These are phyloP conservation scores for Pyrrhia umbra DNA, from an alignment of 2,888 invertebrate genomes.

Conservation along the genomic window DNA sequence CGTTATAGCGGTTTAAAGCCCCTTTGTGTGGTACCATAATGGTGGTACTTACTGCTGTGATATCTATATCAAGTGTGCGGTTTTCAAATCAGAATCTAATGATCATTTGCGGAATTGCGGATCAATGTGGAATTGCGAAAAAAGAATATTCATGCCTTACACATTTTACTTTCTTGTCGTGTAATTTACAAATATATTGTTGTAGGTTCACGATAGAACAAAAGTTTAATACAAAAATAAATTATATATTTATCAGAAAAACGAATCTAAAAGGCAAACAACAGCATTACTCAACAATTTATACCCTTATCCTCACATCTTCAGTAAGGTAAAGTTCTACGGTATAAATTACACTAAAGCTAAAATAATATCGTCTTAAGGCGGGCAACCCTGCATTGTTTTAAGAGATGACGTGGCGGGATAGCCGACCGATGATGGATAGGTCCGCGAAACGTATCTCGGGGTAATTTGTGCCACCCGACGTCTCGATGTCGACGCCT, in stretches of 20 bases:
- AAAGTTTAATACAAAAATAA: not conserved
- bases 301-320: slow-evolving; percentile 6
- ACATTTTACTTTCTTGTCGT: no score
- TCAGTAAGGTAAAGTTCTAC: not conserved
- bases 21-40: slow-evolving; percentile 35
- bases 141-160: no score
- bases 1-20: slow-evolving; percentile 54
- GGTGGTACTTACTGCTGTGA: slow-evolving; percentile 39
- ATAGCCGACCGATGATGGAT: slow-evolving; percentile 67
- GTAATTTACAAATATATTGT: no score
- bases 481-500: slow-evolving; percentile 58
- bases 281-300: slow-evolving; percentile 16
- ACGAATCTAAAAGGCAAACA: not conserved
- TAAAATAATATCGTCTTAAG: slow-evolving; percentile 51
- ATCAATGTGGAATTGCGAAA: slow-evolving; percentile 4
- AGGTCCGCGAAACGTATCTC: slow-evolving; percentile 58
- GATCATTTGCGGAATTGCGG: slow-evolving; percentile 15
- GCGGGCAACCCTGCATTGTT: slow-evolving; percentile 54
- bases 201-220: no score
- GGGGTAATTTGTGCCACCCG: slow-evolving; percentile 66
- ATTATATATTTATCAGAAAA: not conserved
- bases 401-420: slow-evolving; percentile 58
- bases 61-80: slow-evolving; percentile 44
- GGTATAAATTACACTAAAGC: slow-evolving; percentile 37
- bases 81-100: slow-evolving; percentile 33